Conservation (phyloP, 2,888 invertebrate genomes). For the Nesidiocoris tenuis region DNA sequence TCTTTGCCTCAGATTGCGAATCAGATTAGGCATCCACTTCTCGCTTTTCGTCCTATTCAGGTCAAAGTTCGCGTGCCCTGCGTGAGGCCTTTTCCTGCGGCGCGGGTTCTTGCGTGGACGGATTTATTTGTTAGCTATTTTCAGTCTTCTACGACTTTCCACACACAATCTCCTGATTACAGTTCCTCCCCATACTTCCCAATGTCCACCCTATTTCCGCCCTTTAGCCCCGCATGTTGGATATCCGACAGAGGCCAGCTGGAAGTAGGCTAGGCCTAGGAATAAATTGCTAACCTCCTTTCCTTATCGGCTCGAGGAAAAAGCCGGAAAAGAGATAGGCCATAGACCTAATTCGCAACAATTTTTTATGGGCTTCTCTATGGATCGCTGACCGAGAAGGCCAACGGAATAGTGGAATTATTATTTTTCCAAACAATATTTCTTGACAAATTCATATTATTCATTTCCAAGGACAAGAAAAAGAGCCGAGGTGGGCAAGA, state of each 20-base stretch:
- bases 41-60: constrained; percentile 5
- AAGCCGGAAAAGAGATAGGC: neutral
- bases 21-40: constrained; percentile 25
- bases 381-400: too few relatives aligned
- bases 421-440: too few relatives aligned
- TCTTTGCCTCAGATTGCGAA: constrained; percentile 8
- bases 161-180: constrained; percentile 32
- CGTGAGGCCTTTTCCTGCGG: constrained; percentile 13
- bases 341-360: too few relatives aligned
- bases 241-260: neutral
- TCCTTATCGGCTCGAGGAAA: neutral
- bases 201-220: too few relatives aligned
- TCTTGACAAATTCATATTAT: too few relatives aligned
- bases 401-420: too few relatives aligned
- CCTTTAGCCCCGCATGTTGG: too few relatives aligned
- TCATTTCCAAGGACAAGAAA: too few relatives aligned
- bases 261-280: constrained; percentile 18
- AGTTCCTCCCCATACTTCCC: neutral
- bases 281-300: constrained; percentile 7
- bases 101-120: constrained; percentile 27
- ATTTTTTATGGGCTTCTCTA: too few relatives aligned
- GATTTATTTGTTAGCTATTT: constrained; percentile 31
- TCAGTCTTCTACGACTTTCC: constrained; percentile 6
- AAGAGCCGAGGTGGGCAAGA: too few relatives aligned
- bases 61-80: constrained; percentile 34